These are phyloP conservation scores for Oxytorus armatus DNA, from an alignment of 2,888 invertebrate genomes.

Conservation along the genomic window DNA sequence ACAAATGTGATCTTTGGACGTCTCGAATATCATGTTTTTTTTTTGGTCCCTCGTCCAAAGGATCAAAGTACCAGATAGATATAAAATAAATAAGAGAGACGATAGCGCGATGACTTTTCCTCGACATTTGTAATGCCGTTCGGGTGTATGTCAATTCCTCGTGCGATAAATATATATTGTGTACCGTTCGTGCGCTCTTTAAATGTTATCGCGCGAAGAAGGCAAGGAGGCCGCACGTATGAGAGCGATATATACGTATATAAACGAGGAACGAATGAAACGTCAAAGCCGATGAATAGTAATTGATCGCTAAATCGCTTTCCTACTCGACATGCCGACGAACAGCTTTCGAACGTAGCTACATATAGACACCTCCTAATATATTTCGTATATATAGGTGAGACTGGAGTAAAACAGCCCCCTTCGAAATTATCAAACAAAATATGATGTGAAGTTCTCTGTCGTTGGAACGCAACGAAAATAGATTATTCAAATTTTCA, in stretches of 20 bases:
- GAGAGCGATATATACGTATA: constrained; percentile 4
- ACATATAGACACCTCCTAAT: constrained; percentile 3
- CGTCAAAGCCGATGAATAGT: constrained; percentile 68
- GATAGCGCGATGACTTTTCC: neutral
- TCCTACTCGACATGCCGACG: constrained; percentile 59
- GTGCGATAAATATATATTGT: constrained; percentile 5
- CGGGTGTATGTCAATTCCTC: neutral
- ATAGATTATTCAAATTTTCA: too few relatives aligned
- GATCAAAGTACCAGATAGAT: neutral
- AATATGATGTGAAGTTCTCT: too few relatives aligned
- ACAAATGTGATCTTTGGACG: neutral
- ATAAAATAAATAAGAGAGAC: neutral
- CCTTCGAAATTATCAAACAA: too few relatives aligned
- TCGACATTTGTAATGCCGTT: neutral
- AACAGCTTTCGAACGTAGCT: constrained; percentile 56
- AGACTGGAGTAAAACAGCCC: too few relatives aligned
- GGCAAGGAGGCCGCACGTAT: constrained; percentile 69
- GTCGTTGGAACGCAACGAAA: too few relatives aligned
- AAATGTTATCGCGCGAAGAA: constrained; percentile 52
- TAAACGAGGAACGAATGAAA: constrained; percentile 37
- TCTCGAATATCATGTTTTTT: neutral
- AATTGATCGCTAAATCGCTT: constrained; percentile 67
- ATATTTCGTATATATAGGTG: neutral
- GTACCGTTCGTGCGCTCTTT: constrained; percentile 68
- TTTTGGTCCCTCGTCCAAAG: neutral